Base-by-base conservation (phyloP, 2,888 invertebrate species). In the Lathronympha strigana region DNA sequence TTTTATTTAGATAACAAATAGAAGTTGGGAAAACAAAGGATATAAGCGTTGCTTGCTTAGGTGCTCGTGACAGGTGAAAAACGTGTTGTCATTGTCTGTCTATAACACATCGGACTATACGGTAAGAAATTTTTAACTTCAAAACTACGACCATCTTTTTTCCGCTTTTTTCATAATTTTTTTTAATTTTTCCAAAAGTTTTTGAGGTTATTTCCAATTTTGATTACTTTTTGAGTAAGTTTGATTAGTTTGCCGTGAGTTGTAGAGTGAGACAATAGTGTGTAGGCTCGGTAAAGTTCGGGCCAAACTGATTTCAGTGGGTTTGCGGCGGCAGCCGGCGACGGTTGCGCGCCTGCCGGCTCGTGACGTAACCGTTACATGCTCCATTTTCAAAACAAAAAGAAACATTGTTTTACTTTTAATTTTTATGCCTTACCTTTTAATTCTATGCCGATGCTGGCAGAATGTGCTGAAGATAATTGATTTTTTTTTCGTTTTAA, bases 11-110 rank as follows among this genome's bases (percentile, higher is more conserved):
- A 83, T 79, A 17, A 80, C 72, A 86, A 87, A 88, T 81, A 88
- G 71, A 81, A 85, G 81, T 83, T 73, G 72, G 78, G 80, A 86
- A 88, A 88, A 90, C 88, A 89, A 89, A 88, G 88, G 86, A 81
- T 85, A 74, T 71, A 80, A 82, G 80, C 73, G 79, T 77, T 86
- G 88, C 87, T 90, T 88, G 86, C 84, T 87, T 86, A 90, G 90
- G 84, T 89, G 90, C 78, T 78, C 74, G 69, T 82, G 87, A 84
- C 87, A 84, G 84, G 80, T 84, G 84, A 80, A 23, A 81, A 76
- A 80, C 74, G 77, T 75, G 74, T 82, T 69, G 64, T 79, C 76
- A 78, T 77, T 80, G 80, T 79, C 82, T 79, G 76, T 80, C 81
- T 76, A 79, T 69, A 71, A 79, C 76, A 78, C 77, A 76, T 76